These are phyloP conservation scores for Hystrix brachyura DNA, from an alignment of 2,113 vertebrate genomes.

Conservation along the genomic window DNA sequence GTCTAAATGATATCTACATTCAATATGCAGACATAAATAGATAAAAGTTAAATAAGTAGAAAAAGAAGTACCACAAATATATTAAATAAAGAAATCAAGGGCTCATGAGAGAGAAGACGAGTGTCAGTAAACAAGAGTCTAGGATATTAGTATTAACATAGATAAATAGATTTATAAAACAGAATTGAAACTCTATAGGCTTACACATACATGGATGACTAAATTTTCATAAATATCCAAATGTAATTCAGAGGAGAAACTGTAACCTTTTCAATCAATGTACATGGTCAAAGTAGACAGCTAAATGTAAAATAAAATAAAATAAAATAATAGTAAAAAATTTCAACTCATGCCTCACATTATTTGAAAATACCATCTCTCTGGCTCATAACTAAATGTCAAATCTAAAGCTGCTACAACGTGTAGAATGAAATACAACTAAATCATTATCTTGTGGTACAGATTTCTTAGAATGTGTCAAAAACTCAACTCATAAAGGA, in stretches of 20 bases:
- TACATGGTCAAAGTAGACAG: not conserved
- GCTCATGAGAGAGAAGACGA: not conserved
- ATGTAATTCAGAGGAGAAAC: not conserved
- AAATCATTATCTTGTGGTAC: not conserved
- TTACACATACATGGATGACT: not conserved
- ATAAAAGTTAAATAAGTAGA: not conserved
- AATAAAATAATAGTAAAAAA: not conserved
- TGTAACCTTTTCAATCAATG: not conserved
- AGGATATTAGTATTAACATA: not conserved
- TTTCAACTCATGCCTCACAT: not conserved
- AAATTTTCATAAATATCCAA: not conserved
- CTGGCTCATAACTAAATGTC: not conserved
- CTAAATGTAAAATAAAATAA: not conserved
- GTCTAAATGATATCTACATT: not conserved
- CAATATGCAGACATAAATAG: not conserved
- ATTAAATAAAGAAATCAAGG: not conserved
- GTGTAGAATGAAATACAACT: not conserved
- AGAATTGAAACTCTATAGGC: not conserved
- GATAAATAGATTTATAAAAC: not conserved
- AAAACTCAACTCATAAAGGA: not conserved
- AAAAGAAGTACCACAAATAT: not conserved
- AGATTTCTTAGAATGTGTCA: not conserved
- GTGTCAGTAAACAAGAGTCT: not conserved
- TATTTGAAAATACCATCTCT: not conserved
- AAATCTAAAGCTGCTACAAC: not conserved